Percentiles rank a stretch among this genome's conserved stretches.
These are phyloP conservation scores for Nesogale talazaci DNA, from an alignment of 2,113 vertebrate species.

Conservation along the genomic window DNA sequence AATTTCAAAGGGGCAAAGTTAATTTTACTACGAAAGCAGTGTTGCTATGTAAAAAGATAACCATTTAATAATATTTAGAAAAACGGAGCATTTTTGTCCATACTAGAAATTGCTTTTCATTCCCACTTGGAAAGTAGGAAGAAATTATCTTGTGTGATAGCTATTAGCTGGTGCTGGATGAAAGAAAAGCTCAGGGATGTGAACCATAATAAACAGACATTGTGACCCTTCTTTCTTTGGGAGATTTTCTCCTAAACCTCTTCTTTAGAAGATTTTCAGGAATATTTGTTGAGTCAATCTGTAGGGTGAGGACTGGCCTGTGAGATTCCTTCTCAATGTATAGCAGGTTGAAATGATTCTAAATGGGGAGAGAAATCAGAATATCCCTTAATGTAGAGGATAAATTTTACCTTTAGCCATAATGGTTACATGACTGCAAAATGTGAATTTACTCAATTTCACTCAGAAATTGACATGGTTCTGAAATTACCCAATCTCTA, in stretches of 20 bases:
- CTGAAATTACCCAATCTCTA: not conserved
- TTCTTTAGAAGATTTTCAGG: not conserved
- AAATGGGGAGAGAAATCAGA: not conserved
- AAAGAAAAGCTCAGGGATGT: not conserved
- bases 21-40: slow-evolving; percentile 14
- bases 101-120: slow-evolving; percentile 2
- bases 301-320: not conserved
- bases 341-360: not conserved
- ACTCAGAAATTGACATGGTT: not conserved
- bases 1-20: slow-evolving; percentile 27
- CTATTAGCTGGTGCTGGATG: not conserved
- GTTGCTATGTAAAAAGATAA: not conserved
- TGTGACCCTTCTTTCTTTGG: not conserved
- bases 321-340: not conserved
- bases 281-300: not conserved
- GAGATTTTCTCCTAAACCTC: not conserved
- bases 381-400: not conserved
- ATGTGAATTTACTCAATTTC: not conserved
- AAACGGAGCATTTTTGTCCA: not conserved
- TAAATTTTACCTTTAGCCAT: not conserved
- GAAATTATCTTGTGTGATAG: not conserved
- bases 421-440: not conserved
- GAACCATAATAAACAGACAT: not conserved
- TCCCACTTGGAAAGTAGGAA: not conserved
- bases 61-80: not conserved